Base-by-base conservation (phyloP, 2,888 invertebrate genomes). In the Argyra leucocephala region DNA sequence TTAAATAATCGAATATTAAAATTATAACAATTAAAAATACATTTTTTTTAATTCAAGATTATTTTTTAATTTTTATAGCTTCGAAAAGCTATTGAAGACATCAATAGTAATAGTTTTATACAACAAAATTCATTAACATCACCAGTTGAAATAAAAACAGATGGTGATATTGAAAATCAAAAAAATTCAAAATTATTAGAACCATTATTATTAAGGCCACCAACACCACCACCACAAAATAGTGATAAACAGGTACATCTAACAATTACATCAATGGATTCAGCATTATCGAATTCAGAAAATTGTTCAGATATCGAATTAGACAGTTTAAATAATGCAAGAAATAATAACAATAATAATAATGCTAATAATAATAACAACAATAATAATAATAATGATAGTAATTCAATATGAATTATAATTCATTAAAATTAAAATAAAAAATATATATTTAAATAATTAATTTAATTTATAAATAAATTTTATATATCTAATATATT, bases 31-130 rank as follows among this genome's bases (percentile, higher is more conserved):
- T 26, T 26, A 26, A 7, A 26, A 26, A 26, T 26, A 6, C 7
- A 7, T 26, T 26, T 26, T 4, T 26, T 26, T 26, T 26, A 22
- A 37, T 66, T 64, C 3, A 66, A 57, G 12, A 1, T 22, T 22
- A 57, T 23, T 63, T 64, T 62, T 64, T 64, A 59, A 64, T 66
- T 65, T 60, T 63, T 75, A 77, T 18, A 90, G 89, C 82, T 93
- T 57, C 85, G 93, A 67, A 90, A 89, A 79, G 92, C 93, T 10
- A 93, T 93, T 66, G 93, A 93, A 76, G 91, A 93, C 74, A 91
- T 92, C 22, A 93, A 93, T 79, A 87, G 91, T 15, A 93, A 93
- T 24, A 84, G 83, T 69, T 78, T 86, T 62, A 84, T 84, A 62
- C 75, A 76, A 36, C 79, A 78, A 64, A 72, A 10, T 26, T 5